Base-by-base conservation (phyloP, 2,797 vertebrate species). In the Leptodactylus fallax region DNA sequence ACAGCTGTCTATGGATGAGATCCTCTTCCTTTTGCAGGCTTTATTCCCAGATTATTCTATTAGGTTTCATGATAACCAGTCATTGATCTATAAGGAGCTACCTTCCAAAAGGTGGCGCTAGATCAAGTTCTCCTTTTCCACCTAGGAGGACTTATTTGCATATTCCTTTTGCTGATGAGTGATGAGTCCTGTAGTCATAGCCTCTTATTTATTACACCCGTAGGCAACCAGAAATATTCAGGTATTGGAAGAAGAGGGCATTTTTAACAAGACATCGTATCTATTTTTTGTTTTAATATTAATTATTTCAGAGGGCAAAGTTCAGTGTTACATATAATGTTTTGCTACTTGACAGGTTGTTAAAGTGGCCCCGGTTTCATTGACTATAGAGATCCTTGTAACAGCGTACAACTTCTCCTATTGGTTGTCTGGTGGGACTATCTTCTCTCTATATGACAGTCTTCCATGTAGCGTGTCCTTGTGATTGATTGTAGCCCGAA, bases 401-500 rank as follows among this genome's bases (percentile, higher is more conserved):
- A 63, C 47, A 49, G 19, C 60, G 7, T 65, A 49, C 36, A 13
- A 1, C 21, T n/a, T 51, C 79, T 47, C 58, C 58, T 65, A 81
- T 81, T n/a, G 79, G 60, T 23, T 49, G 60, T 16, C 13, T 8
- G 79, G 8, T 23, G 58, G 21, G 27, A 36, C 79, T 19, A 53
- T 77, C 47, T 71, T 56, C 23, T 51, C 65, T 83, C 36, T 63
- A n/a, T 85, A 63, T 51, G 72, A 85, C 72, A 65, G 72, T 85
- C 72, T 78, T 77, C 36, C 56, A 78, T 85, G 71, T 77, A 85
- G 72, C 83, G 6, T 85, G 58, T 83, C 58, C 45, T 53, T 51
- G n/a, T 85, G 83, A 85, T 85, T 77, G 83, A 85, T 85, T 85
- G 72, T 65, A 77, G 83, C 83, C 72, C 51, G 72, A 21, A 85